Evolutionary conservation across 2,113 vertebrate genomes (phyloP), one percentile per base, ranked within the genome.

Genomic region (Hippocampus mohnikei): DNA sequence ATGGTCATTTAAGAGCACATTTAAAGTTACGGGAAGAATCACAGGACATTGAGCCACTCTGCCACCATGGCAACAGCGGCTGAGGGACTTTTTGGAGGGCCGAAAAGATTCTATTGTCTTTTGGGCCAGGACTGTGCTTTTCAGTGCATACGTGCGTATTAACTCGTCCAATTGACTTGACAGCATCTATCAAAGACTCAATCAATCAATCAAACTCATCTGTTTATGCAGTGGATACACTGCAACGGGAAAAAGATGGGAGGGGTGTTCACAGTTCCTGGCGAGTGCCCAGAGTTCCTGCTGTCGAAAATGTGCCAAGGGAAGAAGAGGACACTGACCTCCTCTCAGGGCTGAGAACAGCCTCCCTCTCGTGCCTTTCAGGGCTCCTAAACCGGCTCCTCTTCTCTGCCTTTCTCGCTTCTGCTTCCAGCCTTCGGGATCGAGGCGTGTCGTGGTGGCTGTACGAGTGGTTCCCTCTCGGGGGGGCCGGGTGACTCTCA

Each of bases 321-420:
- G 40, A 55, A 42, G 20, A 7, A 60, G 29, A 21, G 18, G 41
- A 25, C 25, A 59, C 91, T 69, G 72, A 93, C 93, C 92, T 92
- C 81, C 91, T 92, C 82, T 94, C 93, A 0, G 92, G 92, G 79
- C 92, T 92, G 78, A 91, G 80, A 65, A 90, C 65, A 5, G 77
- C 71, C 63, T 91, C 91, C 27, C 78, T 84, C 52, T 92, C 89
- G 53, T 80, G 86, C 56, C 85, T 84, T 8, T 93, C 91, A 0
- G 93, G 91, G 72, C 91, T 93, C 70, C 84, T 86, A 20, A 78
- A 86, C 5, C 90, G 78, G 75, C 90, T 89, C 71, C 90, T 92
- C 76, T 90, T 93, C 87, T 92, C 91, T 0, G 90, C 89, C 78
- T 92, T 93, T 9, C 91, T 82, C 62, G 87, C 85, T 73, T 93